A percentile compares a stretch with the other conserved stretches of the same genome.
phyloP scores from a whole-genome alignment of 2,797 vertebrate genomes.

The Malacoctenus gilli region DNA sequence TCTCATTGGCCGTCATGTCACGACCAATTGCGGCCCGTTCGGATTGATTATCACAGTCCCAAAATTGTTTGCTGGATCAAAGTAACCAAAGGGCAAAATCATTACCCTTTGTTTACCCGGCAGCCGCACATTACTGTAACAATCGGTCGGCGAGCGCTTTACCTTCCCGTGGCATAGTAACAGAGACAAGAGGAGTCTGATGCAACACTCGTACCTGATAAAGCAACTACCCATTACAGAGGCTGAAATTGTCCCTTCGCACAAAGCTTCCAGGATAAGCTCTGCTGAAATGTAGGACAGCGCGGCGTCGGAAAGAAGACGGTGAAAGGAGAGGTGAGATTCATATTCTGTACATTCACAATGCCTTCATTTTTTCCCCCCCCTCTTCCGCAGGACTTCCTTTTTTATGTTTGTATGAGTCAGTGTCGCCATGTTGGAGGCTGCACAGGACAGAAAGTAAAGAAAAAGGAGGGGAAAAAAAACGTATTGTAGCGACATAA shows the following conservation, averaged over 20 bases:
- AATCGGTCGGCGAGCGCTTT: conserved; percentile 9
- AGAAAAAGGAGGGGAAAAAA: neutral
- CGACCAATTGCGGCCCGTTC: neutral
- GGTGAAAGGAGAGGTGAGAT: conserved; percentile 2
- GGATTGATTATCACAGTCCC: conserved; percentile 6
- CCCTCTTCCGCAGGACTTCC: neutral
- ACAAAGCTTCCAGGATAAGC: neutral
- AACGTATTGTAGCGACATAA: conserved; percentile 1
- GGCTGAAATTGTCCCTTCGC: conserved; percentile 21
- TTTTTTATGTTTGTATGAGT: conserved; percentile 17
- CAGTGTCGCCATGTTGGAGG: conserved; percentile 3
- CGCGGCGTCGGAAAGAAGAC: neutral
- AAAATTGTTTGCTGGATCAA: conserved; percentile 6
- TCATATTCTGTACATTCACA: conserved; percentile 17
- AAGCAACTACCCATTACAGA: conserved; percentile 3
- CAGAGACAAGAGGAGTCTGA: neutral
- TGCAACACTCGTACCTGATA: conserved; percentile 8
- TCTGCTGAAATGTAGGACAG: conserved; percentile 19
- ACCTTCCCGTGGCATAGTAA: conserved; percentile 1
- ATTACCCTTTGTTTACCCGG: neutral
- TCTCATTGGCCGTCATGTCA: conserved; percentile 6
- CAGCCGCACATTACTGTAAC: neutral
- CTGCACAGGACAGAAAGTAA: conserved; percentile 15
- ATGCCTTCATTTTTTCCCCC: neutral
- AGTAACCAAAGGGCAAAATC: conserved; percentile 3